Conservation (phyloP, 2,797 vertebrate genomes). For the Xerus rutilus region DNA sequence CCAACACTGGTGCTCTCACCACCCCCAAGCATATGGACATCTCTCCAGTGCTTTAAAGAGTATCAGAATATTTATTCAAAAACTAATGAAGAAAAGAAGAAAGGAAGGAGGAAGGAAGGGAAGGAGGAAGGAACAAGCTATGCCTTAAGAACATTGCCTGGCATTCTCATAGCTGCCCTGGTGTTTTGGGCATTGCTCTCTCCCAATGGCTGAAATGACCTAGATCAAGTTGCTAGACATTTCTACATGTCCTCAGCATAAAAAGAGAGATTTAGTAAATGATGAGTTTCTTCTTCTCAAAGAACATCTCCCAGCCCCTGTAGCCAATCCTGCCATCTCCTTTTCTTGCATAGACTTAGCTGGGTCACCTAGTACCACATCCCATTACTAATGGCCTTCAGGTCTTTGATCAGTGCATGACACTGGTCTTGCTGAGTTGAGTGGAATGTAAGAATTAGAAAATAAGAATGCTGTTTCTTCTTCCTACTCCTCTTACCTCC, state of each 20-base stretch:
- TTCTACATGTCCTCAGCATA: neutral
- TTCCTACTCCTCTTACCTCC: neutral
- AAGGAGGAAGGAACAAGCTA: neutral
- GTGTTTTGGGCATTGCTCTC: neutral
- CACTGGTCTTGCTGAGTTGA: neutral
- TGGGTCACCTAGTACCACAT: neutral
- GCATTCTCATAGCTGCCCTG: neutral
- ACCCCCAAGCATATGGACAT: neutral
- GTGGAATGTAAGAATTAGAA: neutral
- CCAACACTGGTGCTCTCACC: neutral
- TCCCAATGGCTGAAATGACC: neutral
- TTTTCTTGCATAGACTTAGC: neutral
- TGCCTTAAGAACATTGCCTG: no score
- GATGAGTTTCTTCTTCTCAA: neutral
- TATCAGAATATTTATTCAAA: neutral
- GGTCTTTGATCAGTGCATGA: neutral
- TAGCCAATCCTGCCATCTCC: neutral
- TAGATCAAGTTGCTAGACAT: neutral
- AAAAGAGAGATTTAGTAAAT: neutral
- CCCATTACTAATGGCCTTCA: neutral
- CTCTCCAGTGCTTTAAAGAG: neutral
- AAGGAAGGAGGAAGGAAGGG: neutral
- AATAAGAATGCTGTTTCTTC: neutral
- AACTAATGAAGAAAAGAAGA: neutral
- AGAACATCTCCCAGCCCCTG: neutral